These are phyloP conservation scores for Melanotaenia trifasciata DNA, from an alignment of 2,797 vertebrate genomes.

Conservation along the genomic window DNA sequence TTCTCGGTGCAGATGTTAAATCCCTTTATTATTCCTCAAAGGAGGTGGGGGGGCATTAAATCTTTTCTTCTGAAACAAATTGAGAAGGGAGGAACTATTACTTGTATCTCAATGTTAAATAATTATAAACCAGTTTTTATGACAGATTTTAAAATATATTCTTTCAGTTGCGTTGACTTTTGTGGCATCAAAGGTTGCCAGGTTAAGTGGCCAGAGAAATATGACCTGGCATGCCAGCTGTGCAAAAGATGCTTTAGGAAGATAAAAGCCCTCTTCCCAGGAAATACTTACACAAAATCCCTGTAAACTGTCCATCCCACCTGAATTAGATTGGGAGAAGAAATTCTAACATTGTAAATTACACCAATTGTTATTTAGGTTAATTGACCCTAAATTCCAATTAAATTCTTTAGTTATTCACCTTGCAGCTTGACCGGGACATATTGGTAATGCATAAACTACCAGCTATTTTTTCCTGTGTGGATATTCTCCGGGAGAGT, in stretches of 20 bases:
- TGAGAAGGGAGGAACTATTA: background rate
- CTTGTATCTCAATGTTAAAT: background rate
- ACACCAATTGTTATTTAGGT: background rate
- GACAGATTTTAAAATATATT: background rate
- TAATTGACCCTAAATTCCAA: background rate
- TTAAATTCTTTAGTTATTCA: background rate
- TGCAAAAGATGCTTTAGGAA: conserved; percentile 12
- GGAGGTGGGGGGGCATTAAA: background rate
- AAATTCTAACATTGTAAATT: background rate
- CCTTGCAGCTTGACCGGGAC: background rate
- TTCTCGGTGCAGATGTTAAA: background rate
- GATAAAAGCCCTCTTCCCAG: background rate
- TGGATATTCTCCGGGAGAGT: background rate
- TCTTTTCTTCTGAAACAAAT: background rate
- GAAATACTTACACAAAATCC: conserved; percentile 18
- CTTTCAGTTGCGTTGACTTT: background rate
- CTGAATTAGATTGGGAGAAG: background rate
- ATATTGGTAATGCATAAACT: background rate
- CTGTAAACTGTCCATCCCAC: background rate
- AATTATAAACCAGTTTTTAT: background rate
- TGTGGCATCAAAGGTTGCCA: background rate
- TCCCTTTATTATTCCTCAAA: background rate
- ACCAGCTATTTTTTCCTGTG: background rate
- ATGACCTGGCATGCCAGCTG: conserved; percentile 3
- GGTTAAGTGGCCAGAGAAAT: conserved; percentile 7